Percentiles rank a stretch among this genome's conserved stretches.
Conservation (phyloP, 2,888 invertebrate genomes). For the Julus scanicus region DNA sequence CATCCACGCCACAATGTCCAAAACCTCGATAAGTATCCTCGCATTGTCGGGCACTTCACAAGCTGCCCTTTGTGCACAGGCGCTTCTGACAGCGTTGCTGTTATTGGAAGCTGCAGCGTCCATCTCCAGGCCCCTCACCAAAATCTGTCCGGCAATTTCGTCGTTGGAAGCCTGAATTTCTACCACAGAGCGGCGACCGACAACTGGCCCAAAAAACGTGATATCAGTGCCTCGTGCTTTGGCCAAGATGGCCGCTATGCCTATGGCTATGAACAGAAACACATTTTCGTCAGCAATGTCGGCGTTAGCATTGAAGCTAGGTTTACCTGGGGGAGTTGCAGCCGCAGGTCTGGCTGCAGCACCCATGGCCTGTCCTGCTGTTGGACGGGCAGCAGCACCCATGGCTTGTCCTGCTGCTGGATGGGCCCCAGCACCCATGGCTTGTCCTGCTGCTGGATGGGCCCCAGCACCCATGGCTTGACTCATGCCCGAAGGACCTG, state of each 20-base stretch:
- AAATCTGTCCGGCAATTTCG: neutral
- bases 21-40: neutral
- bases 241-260: neutral
- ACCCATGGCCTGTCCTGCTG: neutral
- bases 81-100: neutral
- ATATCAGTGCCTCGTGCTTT: slow-evolving; percentile 7
- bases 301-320: neutral
- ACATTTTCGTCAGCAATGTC: slow-evolving; percentile 8
- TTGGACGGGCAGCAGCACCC: neutral
- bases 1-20: neutral
- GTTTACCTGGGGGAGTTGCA: neutral
- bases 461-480: too few relatives aligned
- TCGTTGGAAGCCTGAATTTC: neutral
- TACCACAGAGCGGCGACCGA: slow-evolving; percentile 34
- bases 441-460: neutral
- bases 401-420: too few relatives aligned
- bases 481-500: too few relatives aligned
- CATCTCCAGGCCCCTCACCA: neutral
- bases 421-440: neutral
- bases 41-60: slow-evolving; percentile 12
- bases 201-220: slow-evolving; percentile 2
- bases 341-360: neutral
- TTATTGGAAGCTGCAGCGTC: neutral
- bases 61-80: slow-evolving; percentile 31
- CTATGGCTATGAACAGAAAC: slow-evolving; percentile 10